phyloP scores from a whole-genome alignment of 1,140 invertebrate genomes.

The Cydia strobilella region DNA sequence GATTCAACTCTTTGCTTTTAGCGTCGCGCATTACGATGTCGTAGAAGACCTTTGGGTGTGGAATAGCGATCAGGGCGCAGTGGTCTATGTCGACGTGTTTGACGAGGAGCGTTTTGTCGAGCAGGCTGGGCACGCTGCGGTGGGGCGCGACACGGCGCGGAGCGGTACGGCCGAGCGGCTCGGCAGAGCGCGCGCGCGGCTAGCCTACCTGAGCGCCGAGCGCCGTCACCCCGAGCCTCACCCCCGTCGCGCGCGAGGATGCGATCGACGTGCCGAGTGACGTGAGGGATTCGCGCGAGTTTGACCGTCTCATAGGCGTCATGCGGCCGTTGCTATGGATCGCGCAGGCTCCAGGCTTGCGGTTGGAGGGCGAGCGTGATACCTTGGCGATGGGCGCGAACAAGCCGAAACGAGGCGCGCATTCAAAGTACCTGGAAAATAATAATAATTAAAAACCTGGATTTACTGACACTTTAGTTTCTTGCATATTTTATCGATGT shows the following conservation, averaged over 20 bases:
- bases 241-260: conserved; percentile 66
- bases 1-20: conserved; percentile 56
- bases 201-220: conserved; percentile 87
- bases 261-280: conserved; percentile 88
- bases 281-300: conserved; percentile 92
- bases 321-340: conserved; percentile 82
- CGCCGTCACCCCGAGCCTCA: conserved; percentile 86
- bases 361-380: conserved; percentile 88
- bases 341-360: conserved; percentile 83
- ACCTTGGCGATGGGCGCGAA: conserved; percentile 96
- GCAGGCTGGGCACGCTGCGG: conserved; percentile 63
- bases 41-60: conserved; percentile 68
- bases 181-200: conserved; percentile 76
- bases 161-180: conserved; percentile 60
- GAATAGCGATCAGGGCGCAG: conserved; percentile 73
- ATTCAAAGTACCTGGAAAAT: conserved; percentile 94
- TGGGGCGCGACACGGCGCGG: conserved; percentile 48
- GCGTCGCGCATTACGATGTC: conserved; percentile 63
- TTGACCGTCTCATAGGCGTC: conserved; percentile 84
- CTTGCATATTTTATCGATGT: neutral
- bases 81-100: conserved; percentile 69
- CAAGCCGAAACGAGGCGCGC: conserved; percentile 92
- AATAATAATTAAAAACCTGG: conserved; percentile 15
- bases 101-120: conserved; percentile 71
- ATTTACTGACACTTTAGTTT: neutral